phyloP scores from a whole-genome alignment of 2,888 invertebrate species.

The Tigriopus californicus region DNA sequence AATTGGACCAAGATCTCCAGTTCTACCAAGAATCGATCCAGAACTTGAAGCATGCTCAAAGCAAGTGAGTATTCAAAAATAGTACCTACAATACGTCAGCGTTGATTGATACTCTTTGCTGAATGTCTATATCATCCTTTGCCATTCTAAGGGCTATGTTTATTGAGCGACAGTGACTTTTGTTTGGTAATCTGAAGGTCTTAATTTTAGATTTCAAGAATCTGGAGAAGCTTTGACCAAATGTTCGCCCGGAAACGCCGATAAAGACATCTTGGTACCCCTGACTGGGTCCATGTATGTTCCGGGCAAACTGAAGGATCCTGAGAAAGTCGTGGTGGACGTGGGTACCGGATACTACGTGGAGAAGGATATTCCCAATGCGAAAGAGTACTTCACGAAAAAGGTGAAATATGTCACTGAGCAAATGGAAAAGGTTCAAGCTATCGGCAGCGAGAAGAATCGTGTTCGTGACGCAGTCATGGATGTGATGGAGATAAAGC shows the following conservation, averaged over 20 bases:
- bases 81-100: too few relatives aligned
- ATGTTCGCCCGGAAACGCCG: constrained; percentile 51
- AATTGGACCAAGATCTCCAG: constrained; percentile 68
- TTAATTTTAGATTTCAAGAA: constrained; percentile 27
- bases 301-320: constrained; percentile 64
- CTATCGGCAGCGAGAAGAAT: constrained; percentile 58
- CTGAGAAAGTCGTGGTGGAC: constrained; percentile 73
- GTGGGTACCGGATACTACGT: constrained; percentile 94
- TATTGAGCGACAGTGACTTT: too few relatives aligned
- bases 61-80: constrained; percentile 21
- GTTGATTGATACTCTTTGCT: too few relatives aligned
- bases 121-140: too few relatives aligned
- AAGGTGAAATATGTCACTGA: constrained; percentile 55
- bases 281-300: constrained; percentile 95
- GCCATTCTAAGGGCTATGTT: too few relatives aligned
- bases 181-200: not conserved
- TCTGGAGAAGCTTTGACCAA: constrained; percentile 29
- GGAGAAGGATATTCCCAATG: constrained; percentile 48
- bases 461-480: constrained; percentile 46
- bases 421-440: constrained; percentile 84
- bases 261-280: constrained; percentile 74
- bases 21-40: constrained; percentile 76
- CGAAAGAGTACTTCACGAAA: not conserved
- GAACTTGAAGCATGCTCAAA: constrained; percentile 45
- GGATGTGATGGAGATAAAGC: constrained; percentile 54